Evolutionary conservation across 2,113 vertebrate genomes (phyloP).

Genomic region (Otus sunia): DNA sequence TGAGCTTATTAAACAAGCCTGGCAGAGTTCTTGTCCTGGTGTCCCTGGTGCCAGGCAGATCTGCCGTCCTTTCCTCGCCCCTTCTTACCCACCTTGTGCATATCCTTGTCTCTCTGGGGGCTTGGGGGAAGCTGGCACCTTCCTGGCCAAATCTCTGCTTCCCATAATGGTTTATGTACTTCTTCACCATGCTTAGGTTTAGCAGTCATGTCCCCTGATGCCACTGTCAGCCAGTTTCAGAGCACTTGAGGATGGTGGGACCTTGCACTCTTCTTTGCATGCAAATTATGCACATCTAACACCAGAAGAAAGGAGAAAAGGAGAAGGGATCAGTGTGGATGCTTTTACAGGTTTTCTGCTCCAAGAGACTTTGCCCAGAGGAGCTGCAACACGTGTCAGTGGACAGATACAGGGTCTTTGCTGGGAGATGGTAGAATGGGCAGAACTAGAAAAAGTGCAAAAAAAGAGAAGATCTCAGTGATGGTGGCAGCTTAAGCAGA

Average conservation of each 20-base stretch:
- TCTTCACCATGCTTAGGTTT: not conserved
- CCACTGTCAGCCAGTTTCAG: slow-evolving; percentile 11
- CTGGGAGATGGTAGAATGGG: not conserved
- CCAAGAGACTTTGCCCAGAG: not conserved
- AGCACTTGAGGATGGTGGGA: not conserved
- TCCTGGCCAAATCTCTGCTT: not conserved
- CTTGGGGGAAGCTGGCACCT: not conserved
- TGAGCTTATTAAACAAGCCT: not conserved
- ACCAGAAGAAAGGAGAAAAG: not conserved
- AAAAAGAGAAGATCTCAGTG: not conserved
- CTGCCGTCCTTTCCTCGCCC: not conserved
- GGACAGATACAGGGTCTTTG: not conserved
- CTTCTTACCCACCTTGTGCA: not conserved
- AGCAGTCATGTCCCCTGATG: not conserved
- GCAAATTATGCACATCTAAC: not conserved
- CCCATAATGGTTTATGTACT: not conserved
- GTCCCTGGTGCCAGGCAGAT: not conserved
- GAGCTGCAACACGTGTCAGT: not conserved
- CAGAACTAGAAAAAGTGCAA: not conserved
- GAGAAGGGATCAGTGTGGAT: not conserved
- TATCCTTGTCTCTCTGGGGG: not conserved
- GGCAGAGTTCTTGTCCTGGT: not conserved
- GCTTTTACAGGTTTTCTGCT: not conserved
- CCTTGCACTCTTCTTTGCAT: not conserved
- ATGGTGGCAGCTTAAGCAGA: not conserved